These are phyloP conservation scores for Hypotaenidia philippensis DNA, from an alignment of 2,797 vertebrate species.

Conservation along the genomic window DNA sequence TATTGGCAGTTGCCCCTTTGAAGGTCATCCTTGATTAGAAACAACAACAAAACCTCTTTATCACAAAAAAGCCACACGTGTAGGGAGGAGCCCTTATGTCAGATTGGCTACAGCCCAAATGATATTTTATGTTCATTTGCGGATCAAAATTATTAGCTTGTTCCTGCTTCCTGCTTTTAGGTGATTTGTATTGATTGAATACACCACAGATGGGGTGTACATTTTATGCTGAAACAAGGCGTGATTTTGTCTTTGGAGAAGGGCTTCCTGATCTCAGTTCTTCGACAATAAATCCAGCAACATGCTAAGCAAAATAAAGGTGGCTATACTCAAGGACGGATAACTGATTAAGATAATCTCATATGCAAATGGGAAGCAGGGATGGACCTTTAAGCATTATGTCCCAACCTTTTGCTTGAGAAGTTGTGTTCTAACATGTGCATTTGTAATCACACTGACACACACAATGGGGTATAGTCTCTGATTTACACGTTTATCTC, in stretches of 20 bases:
- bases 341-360: neutral
- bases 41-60: neutral
- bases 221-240: neutral
- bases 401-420: neutral
- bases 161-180: conserved; percentile 34
- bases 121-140: neutral
- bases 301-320: neutral
- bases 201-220: neutral
- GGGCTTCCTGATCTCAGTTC: neutral
- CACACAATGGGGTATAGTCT: neutral
- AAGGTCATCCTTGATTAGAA: conserved; percentile 30
- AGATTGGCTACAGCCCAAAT: neutral
- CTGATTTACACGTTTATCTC: neutral
- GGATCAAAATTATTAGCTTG: neutral
- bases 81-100: neutral
- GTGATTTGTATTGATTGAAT: neutral
- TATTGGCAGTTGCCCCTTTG: neutral
- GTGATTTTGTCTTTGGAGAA: neutral
- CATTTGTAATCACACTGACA: neutral
- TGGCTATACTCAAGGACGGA: neutral
- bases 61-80: neutral
- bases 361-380: neutral
- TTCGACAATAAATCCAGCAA: neutral
- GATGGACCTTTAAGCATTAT: neutral
- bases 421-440: neutral